Base-by-base conservation (phyloP, 2,888 invertebrate species). In the Apoda limacodes region DNA sequence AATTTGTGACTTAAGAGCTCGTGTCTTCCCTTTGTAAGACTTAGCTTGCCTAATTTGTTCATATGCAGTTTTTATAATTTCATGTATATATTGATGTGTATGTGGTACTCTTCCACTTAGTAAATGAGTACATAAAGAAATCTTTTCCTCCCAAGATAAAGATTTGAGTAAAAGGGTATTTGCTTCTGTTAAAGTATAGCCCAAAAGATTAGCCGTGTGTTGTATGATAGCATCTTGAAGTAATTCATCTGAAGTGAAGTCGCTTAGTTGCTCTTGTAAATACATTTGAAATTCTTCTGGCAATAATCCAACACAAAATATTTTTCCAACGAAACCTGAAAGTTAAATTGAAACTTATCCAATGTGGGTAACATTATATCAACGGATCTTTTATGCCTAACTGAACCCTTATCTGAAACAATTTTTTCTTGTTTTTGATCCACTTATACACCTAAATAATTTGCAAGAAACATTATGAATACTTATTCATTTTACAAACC, bases 301-400 rank as follows among this genome's bases (percentile, higher is more conserved):
- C 11, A 49, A 43, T 22, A 55, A 58, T 3, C 70, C 70, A 12
- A 69, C 30, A 24, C 60, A 60, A 37, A 50, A 69, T 1, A 69
- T 51, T 11, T 56, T 61, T 12, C 68, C 67, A 1, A 39, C 50
- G 9, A 58, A 35, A 28, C 63, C 70, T 70, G 43, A 1, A 29
- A 32, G 6, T 25, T 17, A 14, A 27, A 6, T 9, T 21, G 10
- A 9, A 17, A 9, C 14, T n/a, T 11, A 15, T 7, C 13, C 6
- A 13, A 9, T 13, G 17, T 7, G 5, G 9, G 19, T 30, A 4
- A 4, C 9, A n/a, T n/a, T n/a, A n/a, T n/a, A n/a, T n/a, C n/a
- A n/a, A n/a, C n/a, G n/a, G n/a, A n/a, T n/a, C n/a, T n/a, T n/a
- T n/a, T n/a, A n/a, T n/a, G n/a, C n/a, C n/a, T n/a, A n/a, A n/a